Conservation (phyloP, 2,113 vertebrate genomes). For the Pristiophorus japonicus region DNA sequence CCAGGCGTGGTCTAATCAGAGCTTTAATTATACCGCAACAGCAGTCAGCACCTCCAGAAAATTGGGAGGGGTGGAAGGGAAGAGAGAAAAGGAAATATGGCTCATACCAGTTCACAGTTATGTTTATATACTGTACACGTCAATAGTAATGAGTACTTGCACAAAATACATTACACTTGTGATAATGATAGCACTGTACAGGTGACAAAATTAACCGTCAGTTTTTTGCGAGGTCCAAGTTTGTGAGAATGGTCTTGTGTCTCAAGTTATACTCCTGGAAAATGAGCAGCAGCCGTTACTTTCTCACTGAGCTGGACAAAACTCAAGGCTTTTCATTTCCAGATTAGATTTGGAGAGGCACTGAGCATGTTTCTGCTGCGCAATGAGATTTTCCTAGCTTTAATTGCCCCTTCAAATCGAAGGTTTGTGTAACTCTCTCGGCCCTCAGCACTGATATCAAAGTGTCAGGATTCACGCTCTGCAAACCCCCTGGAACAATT, state of each 20-base stretch:
- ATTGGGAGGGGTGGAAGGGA: neutral
- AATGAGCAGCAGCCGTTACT: neutral
- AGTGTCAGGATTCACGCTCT: neutral
- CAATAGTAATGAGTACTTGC: neutral
- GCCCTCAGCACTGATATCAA: neutral
- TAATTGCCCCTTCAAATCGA: neutral
- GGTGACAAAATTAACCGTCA: neutral
- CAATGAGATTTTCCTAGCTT: neutral
- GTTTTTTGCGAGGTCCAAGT: neutral
- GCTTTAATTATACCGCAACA: neutral
- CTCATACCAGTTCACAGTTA: neutral
- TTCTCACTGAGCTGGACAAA: neutral
- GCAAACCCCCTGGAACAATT: neutral
- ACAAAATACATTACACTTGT: neutral
- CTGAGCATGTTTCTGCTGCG: neutral
- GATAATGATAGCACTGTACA: neutral
- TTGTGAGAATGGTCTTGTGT: neutral
- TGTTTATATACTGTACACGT: neutral
- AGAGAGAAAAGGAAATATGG: neutral
- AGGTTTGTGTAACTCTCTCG: neutral
- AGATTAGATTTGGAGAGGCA: neutral
- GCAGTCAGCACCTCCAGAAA: neutral
- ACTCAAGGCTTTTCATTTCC: neutral
- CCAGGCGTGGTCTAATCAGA: neutral
- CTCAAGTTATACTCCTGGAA: neutral